Percentiles rank a stretch among this genome's conserved stretches.
These are phyloP conservation scores for Ladona fulva DNA, from an alignment of 1,140 invertebrate genomes.

Conservation along the genomic window DNA sequence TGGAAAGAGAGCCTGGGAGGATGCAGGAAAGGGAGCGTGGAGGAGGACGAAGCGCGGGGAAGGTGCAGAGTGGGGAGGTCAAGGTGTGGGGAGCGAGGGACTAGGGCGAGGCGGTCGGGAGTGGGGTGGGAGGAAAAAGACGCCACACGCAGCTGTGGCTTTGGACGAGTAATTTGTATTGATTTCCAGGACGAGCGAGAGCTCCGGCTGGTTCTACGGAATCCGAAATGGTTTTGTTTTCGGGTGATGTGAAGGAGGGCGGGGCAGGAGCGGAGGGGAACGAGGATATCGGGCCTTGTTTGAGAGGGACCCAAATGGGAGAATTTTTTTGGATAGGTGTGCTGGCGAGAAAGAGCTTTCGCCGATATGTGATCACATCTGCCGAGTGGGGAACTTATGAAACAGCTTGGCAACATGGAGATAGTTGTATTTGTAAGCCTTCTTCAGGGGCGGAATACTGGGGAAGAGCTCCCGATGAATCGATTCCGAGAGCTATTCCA, in stretches of 20 bases:
- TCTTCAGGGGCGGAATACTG: no score
- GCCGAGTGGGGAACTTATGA: background rate
- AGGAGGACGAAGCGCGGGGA: background rate
- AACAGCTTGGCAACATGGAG: background rate
- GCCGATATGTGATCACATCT: background rate
- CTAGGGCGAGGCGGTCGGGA: background rate
- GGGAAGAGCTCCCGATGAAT: no score
- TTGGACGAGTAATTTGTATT: slow-evolving; percentile 10
- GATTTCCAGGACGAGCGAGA: background rate
- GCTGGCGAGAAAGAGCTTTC: background rate
- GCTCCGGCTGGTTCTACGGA: slow-evolving; percentile 5
- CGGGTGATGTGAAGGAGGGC: background rate
- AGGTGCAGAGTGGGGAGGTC: background rate
- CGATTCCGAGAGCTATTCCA: no score
- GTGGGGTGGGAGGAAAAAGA: background rate
- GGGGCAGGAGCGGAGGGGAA: background rate
- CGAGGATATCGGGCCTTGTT: background rate
- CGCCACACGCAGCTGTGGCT: background rate
- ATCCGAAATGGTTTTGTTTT: slow-evolving; percentile 10
- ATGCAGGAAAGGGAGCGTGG: background rate
- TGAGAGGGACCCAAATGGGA: no score
- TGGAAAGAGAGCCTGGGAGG: background rate
- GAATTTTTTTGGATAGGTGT: background rate
- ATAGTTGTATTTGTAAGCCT: no score
- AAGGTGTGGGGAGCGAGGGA: background rate